Percentiles rank a stretch among this genome's conserved stretches.
These are phyloP conservation scores for Hoplias malabaricus DNA, from an alignment of 2,113 vertebrate species.

Conservation along the genomic window DNA sequence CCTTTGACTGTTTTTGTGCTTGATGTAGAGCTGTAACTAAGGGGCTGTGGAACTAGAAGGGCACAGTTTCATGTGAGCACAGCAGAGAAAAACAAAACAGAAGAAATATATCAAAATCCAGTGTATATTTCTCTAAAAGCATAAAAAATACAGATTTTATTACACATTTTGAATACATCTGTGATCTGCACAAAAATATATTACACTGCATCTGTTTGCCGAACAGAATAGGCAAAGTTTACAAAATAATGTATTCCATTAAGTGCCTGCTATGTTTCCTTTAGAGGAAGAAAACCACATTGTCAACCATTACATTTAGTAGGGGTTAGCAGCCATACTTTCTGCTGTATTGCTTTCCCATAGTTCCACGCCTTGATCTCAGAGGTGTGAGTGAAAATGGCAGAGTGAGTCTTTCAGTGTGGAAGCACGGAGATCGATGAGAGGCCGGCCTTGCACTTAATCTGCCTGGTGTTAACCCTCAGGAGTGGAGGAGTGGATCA, in stretches of 20 bases:
- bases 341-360: not conserved
- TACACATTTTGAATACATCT: not conserved
- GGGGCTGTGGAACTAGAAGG: not conserved
- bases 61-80: not conserved
- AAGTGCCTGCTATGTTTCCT: not conserved
- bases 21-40: not conserved
- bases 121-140: not conserved
- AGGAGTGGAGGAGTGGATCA: slow-evolving; percentile 20
- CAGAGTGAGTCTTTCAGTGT: slow-evolving; percentile 17
- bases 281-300: not conserved
- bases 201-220: not conserved
- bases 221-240: not conserved
- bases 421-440: slow-evolving; percentile 35
- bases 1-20: not conserved
- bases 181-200: not conserved
- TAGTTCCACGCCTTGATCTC: not conserved
- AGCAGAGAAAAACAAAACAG: too few species aligned
- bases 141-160: slow-evolving; percentile 18
- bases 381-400: slow-evolving; percentile 29
- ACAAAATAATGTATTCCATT: not conserved
- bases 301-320: not conserved
- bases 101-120: not conserved
- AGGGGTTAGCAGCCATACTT: not conserved
- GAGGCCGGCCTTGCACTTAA: slow-evolving; percentile 41
- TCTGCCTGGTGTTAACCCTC: slow-evolving; percentile 27